Evolutionary conservation across 2,888 invertebrate species (phyloP).

Genomic region (Andrena chrysosceles): DNA sequence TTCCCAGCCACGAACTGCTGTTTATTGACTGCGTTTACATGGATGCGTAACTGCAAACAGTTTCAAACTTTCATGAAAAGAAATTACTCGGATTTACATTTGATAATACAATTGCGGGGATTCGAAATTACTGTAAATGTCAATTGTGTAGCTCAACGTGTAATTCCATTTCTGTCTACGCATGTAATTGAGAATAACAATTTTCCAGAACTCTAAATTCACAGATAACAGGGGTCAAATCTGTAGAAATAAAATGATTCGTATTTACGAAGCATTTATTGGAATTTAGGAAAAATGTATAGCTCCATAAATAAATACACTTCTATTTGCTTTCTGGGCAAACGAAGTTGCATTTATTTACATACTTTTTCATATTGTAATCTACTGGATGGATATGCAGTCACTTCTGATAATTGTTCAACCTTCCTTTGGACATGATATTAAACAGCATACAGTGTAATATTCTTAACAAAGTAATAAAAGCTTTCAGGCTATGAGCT

Average conservation of each 20-base stretch:
- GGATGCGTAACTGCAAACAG: background rate
- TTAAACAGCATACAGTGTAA: background rate
- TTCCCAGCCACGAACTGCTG: constrained; percentile 25
- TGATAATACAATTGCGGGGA: background rate
- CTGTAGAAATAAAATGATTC: too few species aligned
- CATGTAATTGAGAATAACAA: background rate
- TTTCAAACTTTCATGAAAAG: constrained; percentile 12
- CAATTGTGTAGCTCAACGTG: background rate
- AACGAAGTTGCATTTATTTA: background rate
- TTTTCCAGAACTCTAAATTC: background rate
- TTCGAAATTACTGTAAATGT: background rate
- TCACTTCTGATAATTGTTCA: background rate
- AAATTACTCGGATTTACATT: background rate
- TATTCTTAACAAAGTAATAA: background rate
- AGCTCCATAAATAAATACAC: background rate
- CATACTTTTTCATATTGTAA: background rate
- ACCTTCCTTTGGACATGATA: background rate
- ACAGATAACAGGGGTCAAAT: too few species aligned
- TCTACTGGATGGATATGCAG: background rate
- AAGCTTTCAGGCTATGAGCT: background rate
- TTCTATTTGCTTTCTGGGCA: background rate
- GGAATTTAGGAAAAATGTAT: too few species aligned
- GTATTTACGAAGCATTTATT: too few species aligned
- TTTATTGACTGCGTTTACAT: constrained; percentile 30
- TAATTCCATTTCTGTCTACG: background rate